phyloP scores from a whole-genome alignment of 2,113 vertebrate species.

The Lonchura striata region DNA sequence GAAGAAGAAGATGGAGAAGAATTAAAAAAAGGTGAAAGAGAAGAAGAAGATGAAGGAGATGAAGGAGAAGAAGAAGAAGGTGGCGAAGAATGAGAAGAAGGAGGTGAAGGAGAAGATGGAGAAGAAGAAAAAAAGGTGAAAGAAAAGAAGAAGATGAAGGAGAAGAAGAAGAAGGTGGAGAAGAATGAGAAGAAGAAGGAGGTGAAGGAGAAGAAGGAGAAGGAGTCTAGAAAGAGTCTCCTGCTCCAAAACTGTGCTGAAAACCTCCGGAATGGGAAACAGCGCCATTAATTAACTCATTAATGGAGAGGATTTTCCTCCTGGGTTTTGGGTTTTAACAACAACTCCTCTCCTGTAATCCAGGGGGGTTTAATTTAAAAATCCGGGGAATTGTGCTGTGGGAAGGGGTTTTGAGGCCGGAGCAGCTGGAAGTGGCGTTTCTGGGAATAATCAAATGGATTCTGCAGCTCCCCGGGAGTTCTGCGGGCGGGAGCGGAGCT shows the following conservation, averaged over 20 bases:
- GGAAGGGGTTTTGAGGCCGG: rapidly evolving
- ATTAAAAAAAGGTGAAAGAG: no score
- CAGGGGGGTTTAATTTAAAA: neutral
- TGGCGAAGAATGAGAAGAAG: no score
- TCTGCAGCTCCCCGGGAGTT: neutral
- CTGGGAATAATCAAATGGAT: rapidly evolving
- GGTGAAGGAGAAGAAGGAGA: no score
- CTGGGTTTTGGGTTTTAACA: neutral
- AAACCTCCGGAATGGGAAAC: neutral
- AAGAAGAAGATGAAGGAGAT: no score
- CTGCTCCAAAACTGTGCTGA: neutral
- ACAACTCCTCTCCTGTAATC: neutral
- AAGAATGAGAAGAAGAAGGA: no score
- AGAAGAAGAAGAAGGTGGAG: no score
- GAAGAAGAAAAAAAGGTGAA: no score
- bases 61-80: no score
- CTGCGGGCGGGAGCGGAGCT: rapidly evolving
- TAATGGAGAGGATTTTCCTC: neutral
- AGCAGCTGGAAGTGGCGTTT: neutral
- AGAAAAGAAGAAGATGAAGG: no score
- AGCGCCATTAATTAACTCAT: neutral
- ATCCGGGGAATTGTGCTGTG: neutral
- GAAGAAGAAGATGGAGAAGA: no score
- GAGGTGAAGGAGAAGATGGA: no score
- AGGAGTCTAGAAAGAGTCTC: neutral